Evolutionary conservation across 2,113 vertebrate species (phyloP), one percentile per base, ranked within the genome.

Genomic region (Brachyhypopomus gauderio): DNA sequence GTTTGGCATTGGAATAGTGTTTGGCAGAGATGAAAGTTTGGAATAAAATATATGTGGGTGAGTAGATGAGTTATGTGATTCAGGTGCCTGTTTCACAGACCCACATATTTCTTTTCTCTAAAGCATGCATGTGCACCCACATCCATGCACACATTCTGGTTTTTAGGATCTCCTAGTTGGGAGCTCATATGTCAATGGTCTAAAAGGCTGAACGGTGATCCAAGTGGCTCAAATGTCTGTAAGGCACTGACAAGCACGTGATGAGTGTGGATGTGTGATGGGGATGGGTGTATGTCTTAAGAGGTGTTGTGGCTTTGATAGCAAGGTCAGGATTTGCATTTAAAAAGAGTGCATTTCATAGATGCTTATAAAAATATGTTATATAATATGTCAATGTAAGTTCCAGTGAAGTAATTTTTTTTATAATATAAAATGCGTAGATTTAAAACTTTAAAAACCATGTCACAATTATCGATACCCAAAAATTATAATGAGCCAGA

Each of bases 41-140:
- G 84, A 81, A 78, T 88, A 52, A 52, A 52, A 52, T 8, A 19
- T 12, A 19, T 60, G 25, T 75, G 72, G 56, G 12, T 59, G 27
- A 74, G 27, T 36, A 20, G 38, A 56, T 74, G 9, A 36, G 27
- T 55, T 20, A 73, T 36, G 73, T 41, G 73, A 62, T 62, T 60
- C 73, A 75, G 56, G 58, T 75, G 56, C 22, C 12, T 75, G 58
- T 75, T 86, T 67, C 78, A 85, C 85, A 30, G 88, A 88, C 82
- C 86, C 67, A 83, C 82, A 80, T 41, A 70, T 36, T 81, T 87
- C 45, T 67, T 34, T 4, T 48, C 38, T 55, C 71, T 1, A 25
- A 41, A 25, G 52, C 16, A 56, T 17, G 16, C 45, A 55, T 45
- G 52, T 22, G 25, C 22, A 56, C 75, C 77, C 84, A 89, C 86